Base-by-base conservation (phyloP, 1,140 invertebrate genomes). In the Ostrea edulis region DNA sequence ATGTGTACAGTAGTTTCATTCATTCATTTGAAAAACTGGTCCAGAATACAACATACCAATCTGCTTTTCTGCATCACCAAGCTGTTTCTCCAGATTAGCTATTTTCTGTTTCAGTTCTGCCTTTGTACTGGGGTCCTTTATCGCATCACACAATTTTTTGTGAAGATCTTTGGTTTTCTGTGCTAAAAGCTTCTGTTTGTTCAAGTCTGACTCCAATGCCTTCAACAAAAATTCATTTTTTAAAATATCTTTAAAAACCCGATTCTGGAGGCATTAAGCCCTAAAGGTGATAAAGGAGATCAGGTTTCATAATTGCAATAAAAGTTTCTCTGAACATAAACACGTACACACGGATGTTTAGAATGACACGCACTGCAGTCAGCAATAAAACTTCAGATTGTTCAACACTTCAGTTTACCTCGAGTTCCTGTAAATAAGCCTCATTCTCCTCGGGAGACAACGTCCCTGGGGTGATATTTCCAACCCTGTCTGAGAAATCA, bases 21-120 rank as follows among this genome's bases (percentile, higher is more conserved):
- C 9, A 44, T 44, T 11, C 71, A 2, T 22, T 11, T 22, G 25
- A 81, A 17, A 11, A 81, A 81, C 14, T 35, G 71, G n/a, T 17
- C 17, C 20, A 62, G n/a, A 35, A 14, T 29, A 51, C 29, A 25
- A 89, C 89, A 89, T 86, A 94, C 93, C 93, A 82, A 94, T 85
- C 90, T 93, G 94, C 88, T 93, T 94, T 86, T 93, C 90, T 51
- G 93, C 89, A 81, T 95, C 95, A 83, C 85, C 88, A 53, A 94
- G 90, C 55, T 93, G 92, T 88, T 93, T 93, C 82, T 95, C 94
- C 11, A 95, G 85, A 53, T 88, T 97, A 0, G 97, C 96, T 29
- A 99, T 95, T 94, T 99, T 98, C 82, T 96, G 97, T 95, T 97
- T 97, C 85, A 99, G 98, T 94, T 99, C 98, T 44, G 97, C 97